Evolutionary conservation across 2,888 invertebrate species (phyloP).

Genomic region (Lithodes maja): DNA sequence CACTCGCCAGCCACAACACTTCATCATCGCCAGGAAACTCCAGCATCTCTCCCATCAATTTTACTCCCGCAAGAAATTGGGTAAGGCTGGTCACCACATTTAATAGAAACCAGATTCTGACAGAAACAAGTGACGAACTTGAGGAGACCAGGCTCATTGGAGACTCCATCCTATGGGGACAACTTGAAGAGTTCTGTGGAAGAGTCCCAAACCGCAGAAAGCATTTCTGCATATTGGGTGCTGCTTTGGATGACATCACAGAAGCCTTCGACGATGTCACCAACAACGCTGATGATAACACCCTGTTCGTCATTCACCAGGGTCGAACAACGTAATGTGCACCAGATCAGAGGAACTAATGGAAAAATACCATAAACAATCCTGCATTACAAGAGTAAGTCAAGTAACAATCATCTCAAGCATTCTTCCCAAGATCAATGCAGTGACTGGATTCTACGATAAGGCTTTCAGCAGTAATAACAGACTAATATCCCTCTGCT

Average conservation of each 20-base stretch:
- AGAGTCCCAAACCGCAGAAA: background rate
- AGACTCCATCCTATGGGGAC: background rate
- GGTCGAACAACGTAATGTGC: background rate
- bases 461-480: conserved; percentile 21
- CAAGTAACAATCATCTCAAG: background rate
- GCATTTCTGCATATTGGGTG: background rate
- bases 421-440: background rate
- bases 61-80: background rate
- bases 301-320: background rate
- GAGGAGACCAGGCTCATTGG: background rate
- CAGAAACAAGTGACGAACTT: background rate
- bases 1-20: background rate
- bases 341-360: conserved; percentile 10
- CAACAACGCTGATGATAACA: background rate
- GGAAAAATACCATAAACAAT: background rate
- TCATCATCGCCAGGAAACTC: background rate
- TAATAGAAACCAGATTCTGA: background rate
- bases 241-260: background rate
- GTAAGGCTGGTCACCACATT: background rate
- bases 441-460: background rate
- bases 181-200: conserved; percentile 33
- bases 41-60: background rate
- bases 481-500: background rate
- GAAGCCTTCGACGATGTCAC: background rate
- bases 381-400: background rate